These are phyloP conservation scores for Dynastes tityus DNA, from an alignment of 2,888 invertebrate genomes.

Conservation along the genomic window DNA sequence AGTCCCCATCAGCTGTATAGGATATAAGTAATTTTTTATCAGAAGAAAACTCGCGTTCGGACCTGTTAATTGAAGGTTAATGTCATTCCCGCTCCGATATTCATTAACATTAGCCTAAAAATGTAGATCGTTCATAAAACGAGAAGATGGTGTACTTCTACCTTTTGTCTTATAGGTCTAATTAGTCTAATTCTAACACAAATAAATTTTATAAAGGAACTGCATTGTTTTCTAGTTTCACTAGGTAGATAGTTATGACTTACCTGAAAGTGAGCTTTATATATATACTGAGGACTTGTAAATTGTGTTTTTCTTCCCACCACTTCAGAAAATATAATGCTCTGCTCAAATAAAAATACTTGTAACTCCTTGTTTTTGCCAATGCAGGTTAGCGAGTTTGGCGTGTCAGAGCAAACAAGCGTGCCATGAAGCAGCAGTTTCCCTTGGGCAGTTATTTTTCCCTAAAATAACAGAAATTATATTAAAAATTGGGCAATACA, in stretches of 20 bases:
- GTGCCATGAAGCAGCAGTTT: conserved; percentile 92
- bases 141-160: too few relatives aligned
- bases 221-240: too few relatives aligned
- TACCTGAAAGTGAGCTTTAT: conserved; percentile 97
- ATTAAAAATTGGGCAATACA: neutral
- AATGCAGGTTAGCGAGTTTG: conserved; percentile 66
- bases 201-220: too few relatives aligned
- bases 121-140: too few relatives aligned
- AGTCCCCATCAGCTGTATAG: too few relatives aligned
- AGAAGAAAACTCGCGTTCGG: too few relatives aligned
- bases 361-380: conserved; percentile 87
- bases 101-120: too few relatives aligned
- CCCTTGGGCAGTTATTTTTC: conserved; percentile 97
- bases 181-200: too few relatives aligned
- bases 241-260: conserved; percentile 55
- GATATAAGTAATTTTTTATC: too few relatives aligned
- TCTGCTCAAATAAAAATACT: conserved; percentile 98
- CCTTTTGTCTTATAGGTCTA: too few relatives aligned
- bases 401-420: conserved; percentile 80
- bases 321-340: conserved; percentile 96
- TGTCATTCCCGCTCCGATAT: too few relatives aligned
- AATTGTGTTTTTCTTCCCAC: conserved; percentile 94
- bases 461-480: conserved; percentile 74
- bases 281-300: conserved; percentile 94
- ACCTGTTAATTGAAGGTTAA: too few relatives aligned